Percentiles rank a stretch among this genome's conserved stretches.
phyloP scores from a whole-genome alignment of 2,797 vertebrate genomes.

The Melanotaenia boesemani region DNA sequence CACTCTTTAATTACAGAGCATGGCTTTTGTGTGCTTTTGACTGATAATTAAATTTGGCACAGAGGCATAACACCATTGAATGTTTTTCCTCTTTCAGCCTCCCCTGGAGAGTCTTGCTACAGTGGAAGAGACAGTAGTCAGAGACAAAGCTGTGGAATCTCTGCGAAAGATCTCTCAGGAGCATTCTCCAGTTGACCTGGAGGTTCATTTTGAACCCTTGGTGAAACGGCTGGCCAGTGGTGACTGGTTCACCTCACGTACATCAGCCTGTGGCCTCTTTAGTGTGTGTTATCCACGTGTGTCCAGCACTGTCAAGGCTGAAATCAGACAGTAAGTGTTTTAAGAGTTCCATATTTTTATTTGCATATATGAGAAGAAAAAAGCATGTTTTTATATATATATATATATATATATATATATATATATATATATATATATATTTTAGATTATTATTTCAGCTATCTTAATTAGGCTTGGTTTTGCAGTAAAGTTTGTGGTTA shows the following conservation, averaged over 20 bases:
- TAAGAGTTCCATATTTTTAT: not conserved
- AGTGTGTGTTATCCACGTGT: slow-evolving; percentile 90
- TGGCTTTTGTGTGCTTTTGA: not conserved
- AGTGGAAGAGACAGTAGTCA: slow-evolving; percentile 89
- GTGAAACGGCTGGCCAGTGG: slow-evolving; percentile 89
- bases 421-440: too few species aligned
- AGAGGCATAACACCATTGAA: not conserved
- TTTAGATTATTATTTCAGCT: not conserved
- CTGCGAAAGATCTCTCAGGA: slow-evolving; percentile 90
- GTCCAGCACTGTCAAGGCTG: slow-evolving; percentile 88
- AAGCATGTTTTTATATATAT: not conserved
- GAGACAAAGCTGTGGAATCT: slow-evolving; percentile 90
- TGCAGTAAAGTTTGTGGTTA: slow-evolving; percentile 1
- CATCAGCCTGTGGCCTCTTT: slow-evolving; percentile 90
- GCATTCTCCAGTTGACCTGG: slow-evolving; percentile 89
- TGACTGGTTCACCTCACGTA: slow-evolving; percentile 92
- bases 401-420: too few species aligned
- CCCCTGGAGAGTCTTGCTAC: slow-evolving; percentile 90
- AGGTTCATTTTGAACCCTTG: slow-evolving; percentile 90
- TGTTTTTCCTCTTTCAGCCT: slow-evolving; percentile 70
- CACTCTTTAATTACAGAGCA: not conserved
- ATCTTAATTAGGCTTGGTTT: not conserved
- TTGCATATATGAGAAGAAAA: not conserved
- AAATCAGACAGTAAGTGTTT: slow-evolving; percentile 88
- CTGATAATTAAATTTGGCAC: not conserved